Evolutionary conservation across 1,140 invertebrate genomes (phyloP).

Genomic region (Aphidius ervi): DNA sequence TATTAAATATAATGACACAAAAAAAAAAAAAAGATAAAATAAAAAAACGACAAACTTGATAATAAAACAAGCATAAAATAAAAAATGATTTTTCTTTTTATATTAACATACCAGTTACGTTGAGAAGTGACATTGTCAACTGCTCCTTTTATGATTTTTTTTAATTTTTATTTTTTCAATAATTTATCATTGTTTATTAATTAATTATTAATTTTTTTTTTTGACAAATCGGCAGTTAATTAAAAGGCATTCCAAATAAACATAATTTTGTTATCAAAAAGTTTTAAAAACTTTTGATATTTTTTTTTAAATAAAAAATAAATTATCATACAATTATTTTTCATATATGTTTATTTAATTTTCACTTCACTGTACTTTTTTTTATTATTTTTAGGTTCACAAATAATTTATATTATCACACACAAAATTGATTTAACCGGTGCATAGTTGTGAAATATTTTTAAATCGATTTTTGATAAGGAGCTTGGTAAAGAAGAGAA

Average conservation of each 20-base stretch:
- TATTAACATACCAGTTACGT: constrained; percentile 16
- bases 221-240: background rate
- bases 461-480: no score
- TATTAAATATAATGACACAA: background rate
- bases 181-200: background rate
- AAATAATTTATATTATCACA: no score
- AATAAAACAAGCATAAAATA: background rate
- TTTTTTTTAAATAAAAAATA: background rate
- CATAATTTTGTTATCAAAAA: background rate
- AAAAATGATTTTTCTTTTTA: background rate
- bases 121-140: constrained; percentile 20
- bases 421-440: no score
- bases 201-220: background rate
- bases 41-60: background rate
- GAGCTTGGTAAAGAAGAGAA: no score
- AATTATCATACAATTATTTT: no score
- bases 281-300: background rate
- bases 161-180: no score
- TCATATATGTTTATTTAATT: no score
- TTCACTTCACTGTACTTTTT: no score
- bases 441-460: no score
- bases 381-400: no score
- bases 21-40: background rate
- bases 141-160: no score
- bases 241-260: background rate